Evolutionary conservation across 1,140 invertebrate genomes (phyloP), one percentile per base, ranked within the genome.

Genomic region (Amyelois transitella): DNA sequence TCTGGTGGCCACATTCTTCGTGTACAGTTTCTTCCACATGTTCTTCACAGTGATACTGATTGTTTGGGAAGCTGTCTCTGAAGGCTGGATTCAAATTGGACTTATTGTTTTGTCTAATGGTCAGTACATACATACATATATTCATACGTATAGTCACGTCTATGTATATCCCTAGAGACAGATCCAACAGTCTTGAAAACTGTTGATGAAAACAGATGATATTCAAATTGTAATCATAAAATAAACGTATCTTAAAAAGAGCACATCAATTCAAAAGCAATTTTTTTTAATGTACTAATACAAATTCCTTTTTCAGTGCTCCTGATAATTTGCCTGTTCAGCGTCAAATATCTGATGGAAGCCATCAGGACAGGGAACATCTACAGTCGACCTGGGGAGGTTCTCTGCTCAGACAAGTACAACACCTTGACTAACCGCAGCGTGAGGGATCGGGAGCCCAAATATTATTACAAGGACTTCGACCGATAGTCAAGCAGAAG

Each of bases 281-380:
- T n/a, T n/a, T n/a, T n/a, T n/a, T n/a, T n/a, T n/a, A n/a, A n/a
- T n/a, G n/a, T n/a, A n/a, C n/a, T n/a, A n/a, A n/a, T n/a, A n/a
- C n/a, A n/a, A n/a, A n/a, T n/a, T n/a, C n/a, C n/a, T n/a, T 14
- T 38, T 38, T 14, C 81, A 87, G 84, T 85, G 60, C 67, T 85
- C 62, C 68, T 84, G 63, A 75, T 87, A 57, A 60, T 82, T 69
- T 87, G 80, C 59, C 60, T 87, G 50, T 82, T 87, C 65, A 77
- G 81, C 53, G 81, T 87, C 53, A 85, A 84, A 60, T 84, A 87
- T 58, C 64, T 87, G 48, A 81, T 79, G 74, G 84, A 85, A 58
- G 84, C 84, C 12, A 83, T 87, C 47, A 63, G 76, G 17, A 81
- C 72, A 17, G 84, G 84, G 5, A 75, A 83, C 65, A 79, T 87